Conservation (phyloP, 2,797 vertebrate genomes). For the Setipinna tenuifilis region DNA sequence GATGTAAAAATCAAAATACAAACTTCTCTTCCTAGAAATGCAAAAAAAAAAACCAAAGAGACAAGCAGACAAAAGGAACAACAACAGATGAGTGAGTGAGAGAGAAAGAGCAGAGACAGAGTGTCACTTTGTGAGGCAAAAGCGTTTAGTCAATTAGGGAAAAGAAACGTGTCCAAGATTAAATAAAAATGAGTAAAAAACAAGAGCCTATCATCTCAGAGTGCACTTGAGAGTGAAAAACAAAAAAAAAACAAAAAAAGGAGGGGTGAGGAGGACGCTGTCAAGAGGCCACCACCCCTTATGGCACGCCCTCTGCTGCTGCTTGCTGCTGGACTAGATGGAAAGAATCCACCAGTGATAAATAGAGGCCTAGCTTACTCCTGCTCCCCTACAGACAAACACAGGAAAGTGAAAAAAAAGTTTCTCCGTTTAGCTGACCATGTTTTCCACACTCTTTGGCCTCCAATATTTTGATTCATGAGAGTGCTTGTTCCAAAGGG, state of each 20-base stretch:
- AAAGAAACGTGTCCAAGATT: neutral
- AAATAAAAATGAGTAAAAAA: neutral
- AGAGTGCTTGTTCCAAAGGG: neutral
- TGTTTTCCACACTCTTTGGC: slow-evolving; percentile 5
- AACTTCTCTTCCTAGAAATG: slow-evolving; percentile 93
- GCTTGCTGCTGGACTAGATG: neutral
- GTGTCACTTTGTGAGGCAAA: slow-evolving; percentile 16
- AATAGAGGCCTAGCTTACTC: neutral
- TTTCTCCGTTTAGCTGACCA: neutral
- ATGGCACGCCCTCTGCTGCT: neutral
- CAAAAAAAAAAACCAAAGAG: slow-evolving; percentile 71
- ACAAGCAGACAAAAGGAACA: slow-evolving; percentile 33
- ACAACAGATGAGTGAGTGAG: slow-evolving; percentile 2
- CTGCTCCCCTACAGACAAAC: neutral
- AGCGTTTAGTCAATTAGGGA: neutral
- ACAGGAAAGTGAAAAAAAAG: neutral
- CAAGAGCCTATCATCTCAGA: neutral
- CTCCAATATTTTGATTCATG: slow-evolving; percentile 15
- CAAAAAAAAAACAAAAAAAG: neutral
- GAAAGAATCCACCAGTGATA: slow-evolving; percentile 20
- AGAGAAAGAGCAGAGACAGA: neutral
- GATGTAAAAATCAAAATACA: slow-evolving; percentile 98
- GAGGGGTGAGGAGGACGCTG: neutral
- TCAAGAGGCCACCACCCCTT: neutral
- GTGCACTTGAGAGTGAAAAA: neutral